A percentile compares a stretch with the other conserved stretches of the same genome.
Conservation (phyloP, 2,888 invertebrate species). For the Lathronympha strigana region DNA sequence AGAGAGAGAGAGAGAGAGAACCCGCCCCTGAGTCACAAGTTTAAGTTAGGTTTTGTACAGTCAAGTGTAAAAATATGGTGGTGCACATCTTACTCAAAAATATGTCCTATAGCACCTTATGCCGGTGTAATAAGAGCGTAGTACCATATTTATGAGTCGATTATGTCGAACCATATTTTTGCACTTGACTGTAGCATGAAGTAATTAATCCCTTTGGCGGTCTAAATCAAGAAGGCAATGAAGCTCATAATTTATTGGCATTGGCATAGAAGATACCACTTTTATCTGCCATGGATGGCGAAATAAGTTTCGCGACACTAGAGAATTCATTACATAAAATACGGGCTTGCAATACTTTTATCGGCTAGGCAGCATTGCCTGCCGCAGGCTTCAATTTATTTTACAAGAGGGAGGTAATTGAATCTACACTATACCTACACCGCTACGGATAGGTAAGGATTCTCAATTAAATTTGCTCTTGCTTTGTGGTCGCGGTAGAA, state of each 20-base stretch:
- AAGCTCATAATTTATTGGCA: neutral
- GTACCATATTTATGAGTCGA: too few relatives aligned
- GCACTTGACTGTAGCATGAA: too few relatives aligned
- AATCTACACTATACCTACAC: slow-evolving; percentile 8
- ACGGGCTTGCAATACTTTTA: slow-evolving; percentile 18
- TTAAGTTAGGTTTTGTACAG: too few relatives aligned
- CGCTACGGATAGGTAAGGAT: neutral
- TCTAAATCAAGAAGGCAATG: neutral
- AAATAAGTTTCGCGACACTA: slow-evolving; percentile 2
- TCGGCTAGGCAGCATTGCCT: slow-evolving; percentile 5
- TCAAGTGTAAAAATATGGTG: too few relatives aligned
- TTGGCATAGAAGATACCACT: neutral
- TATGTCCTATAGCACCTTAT: too few relatives aligned
- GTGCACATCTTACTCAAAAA: too few relatives aligned
- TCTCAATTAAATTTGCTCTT: neutral
- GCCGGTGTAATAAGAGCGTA: too few relatives aligned
- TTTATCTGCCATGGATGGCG: neutral
- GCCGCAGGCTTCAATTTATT: slow-evolving; percentile 27
- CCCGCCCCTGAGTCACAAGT: too few relatives aligned
- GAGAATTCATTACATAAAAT: slow-evolving; percentile 22
- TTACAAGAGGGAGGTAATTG: slow-evolving; percentile 18
- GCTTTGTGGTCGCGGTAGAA: neutral
- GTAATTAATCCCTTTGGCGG: too few relatives aligned
- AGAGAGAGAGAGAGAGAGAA: neutral
- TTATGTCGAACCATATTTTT: too few relatives aligned